phyloP scores from a whole-genome alignment of 2,113 vertebrate genomes.

The Myocastor coypus region DNA sequence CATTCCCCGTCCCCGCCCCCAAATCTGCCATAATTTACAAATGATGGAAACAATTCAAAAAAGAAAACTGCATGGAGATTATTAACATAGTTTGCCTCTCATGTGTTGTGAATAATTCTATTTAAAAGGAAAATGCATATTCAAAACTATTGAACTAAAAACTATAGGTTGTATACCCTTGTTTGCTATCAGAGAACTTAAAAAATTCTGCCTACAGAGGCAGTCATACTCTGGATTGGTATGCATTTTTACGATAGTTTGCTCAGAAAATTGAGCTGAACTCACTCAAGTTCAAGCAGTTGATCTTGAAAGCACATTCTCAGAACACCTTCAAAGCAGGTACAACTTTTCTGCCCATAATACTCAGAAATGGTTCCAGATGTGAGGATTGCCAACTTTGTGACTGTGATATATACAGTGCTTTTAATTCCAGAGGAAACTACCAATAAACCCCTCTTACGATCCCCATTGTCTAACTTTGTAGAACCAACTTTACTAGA shows the following conservation, averaged over 20 bases:
- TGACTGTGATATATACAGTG: background rate
- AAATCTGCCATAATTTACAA: background rate
- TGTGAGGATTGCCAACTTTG: background rate
- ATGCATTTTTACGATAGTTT: background rate
- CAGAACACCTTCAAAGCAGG: background rate
- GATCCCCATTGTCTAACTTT: constrained; percentile 4
- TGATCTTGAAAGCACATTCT: background rate
- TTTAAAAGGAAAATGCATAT: constrained; percentile 10
- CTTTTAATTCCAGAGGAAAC: background rate
- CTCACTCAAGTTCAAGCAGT: background rate
- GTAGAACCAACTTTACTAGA: constrained; percentile 15
- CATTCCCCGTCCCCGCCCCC: no score
- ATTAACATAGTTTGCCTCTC: constrained; percentile 44
- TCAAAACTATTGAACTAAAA: background rate
- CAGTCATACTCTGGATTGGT: background rate
- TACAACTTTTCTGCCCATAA: background rate
- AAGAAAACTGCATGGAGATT: no score
- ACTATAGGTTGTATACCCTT: constrained; percentile 1
- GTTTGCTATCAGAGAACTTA: constrained; percentile 38
- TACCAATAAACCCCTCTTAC: constrained; percentile 17
- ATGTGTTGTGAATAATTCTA: constrained; percentile 63
- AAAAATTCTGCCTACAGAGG: constrained; percentile 15
- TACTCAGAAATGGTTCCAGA: background rate
- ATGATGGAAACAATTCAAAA: constrained; percentile 15
- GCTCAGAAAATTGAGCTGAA: background rate